A percentile compares a stretch with the other conserved stretches of the same genome.
Evolutionary conservation across 2,113 vertebrate species (phyloP).

Genomic region (Aspiorhynchus laticeps): DNA sequence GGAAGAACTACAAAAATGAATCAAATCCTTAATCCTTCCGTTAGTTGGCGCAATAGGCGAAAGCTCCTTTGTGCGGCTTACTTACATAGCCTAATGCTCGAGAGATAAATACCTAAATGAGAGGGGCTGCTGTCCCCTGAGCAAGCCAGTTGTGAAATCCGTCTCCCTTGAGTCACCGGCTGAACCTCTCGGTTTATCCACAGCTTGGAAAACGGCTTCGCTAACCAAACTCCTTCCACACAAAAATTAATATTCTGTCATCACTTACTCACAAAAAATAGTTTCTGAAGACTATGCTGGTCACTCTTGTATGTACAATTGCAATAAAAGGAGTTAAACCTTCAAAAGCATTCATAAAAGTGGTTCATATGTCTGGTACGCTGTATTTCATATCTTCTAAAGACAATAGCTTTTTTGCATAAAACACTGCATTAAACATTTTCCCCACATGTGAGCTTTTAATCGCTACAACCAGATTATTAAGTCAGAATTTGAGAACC

Average conservation of each 20-base stretch:
- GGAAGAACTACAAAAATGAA: constrained; percentile 70
- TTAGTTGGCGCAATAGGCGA: constrained; percentile 59
- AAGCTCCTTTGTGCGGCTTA: constrained; percentile 46
- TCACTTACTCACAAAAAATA: not conserved
- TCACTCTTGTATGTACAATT: not conserved
- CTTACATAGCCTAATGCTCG: constrained; percentile 58
- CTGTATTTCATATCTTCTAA: not conserved
- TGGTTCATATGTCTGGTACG: not conserved
- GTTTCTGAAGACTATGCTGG: not conserved
- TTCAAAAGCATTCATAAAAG: not conserved
- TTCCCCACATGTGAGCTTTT: not conserved
- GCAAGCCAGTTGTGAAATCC: constrained; percentile 41
- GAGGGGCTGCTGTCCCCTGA: constrained; percentile 49
- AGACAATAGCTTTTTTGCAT: not conserved
- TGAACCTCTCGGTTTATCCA: constrained; percentile 42
- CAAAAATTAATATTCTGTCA: not conserved
- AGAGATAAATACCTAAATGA: constrained; percentile 67
- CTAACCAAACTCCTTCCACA: not conserved
- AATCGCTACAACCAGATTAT: not conserved
- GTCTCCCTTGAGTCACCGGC: constrained; percentile 43
- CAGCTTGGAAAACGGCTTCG: constrained; percentile 28
- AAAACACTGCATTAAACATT: not conserved
- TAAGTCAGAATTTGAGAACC: not conserved
- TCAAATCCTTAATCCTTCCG: constrained; percentile 68
- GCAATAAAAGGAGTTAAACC: not conserved